Evolutionary conservation across 2,113 vertebrate genomes (phyloP).

Genomic region (Gymnarchus niloticus): DNA sequence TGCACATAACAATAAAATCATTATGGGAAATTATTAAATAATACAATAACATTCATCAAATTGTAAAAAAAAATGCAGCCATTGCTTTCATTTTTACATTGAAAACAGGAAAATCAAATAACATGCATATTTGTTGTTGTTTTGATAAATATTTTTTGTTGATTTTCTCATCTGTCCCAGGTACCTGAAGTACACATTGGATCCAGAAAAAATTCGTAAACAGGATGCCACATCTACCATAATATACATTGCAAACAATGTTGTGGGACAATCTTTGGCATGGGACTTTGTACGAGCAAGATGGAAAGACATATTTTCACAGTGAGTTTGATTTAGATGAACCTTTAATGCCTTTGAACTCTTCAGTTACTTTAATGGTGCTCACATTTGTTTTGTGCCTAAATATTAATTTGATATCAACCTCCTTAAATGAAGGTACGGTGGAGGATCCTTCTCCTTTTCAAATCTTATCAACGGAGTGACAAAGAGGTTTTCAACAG

Average conservation of each 20-base stretch:
- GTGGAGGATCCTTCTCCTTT: conserved; percentile 82
- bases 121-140: background rate
- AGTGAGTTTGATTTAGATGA: conserved; percentile 65
- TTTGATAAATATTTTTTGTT: background rate
- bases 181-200: conserved; percentile 68
- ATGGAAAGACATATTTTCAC: conserved; percentile 67
- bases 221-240: conserved; percentile 80
- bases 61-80: background rate
- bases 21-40: background rate
- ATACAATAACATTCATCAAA: background rate
- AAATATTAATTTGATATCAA: background rate
- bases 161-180: conserved; percentile 48
- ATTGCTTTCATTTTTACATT: background rate
- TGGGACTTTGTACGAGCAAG: conserved; percentile 79
- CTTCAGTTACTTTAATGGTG: background rate
- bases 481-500: conserved; percentile 66
- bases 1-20: background rate
- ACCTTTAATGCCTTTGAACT: background rate
- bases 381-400: background rate
- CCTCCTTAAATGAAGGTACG: conserved; percentile 60
- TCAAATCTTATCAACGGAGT: conserved; percentile 66
- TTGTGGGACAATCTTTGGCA: conserved; percentile 65
- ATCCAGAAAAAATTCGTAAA: conserved; percentile 69
- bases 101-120: background rate
- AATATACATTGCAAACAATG: conserved; percentile 66